Conservation (phyloP, 1,140 invertebrate species). For the Caerostris darwini region DNA sequence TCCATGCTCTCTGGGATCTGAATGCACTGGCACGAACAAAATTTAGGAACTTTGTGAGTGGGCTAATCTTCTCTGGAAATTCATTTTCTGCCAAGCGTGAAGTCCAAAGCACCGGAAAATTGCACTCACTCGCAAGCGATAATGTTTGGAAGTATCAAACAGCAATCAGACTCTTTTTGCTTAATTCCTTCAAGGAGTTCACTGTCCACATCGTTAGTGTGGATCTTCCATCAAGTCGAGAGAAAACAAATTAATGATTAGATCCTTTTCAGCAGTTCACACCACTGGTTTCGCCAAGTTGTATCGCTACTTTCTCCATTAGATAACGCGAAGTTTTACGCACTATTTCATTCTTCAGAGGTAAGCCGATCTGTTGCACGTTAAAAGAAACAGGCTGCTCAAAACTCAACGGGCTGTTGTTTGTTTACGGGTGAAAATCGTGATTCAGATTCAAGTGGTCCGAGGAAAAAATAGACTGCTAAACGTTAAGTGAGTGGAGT, state of each 20-base stretch:
- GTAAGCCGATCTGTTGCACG: not conserved
- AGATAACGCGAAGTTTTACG: not conserved
- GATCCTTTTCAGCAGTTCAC: not conserved
- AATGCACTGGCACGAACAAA: not conserved
- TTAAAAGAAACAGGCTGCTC: not conserved
- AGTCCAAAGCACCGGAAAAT: constrained; percentile 26
- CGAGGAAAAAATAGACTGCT: too few species aligned
- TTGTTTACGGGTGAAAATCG: too few species aligned
- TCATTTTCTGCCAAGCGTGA: constrained; percentile 16
- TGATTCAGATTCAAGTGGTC: too few species aligned
- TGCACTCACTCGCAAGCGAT: constrained; percentile 1
- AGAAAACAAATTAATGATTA: constrained; percentile 2
- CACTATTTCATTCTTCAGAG: not conserved
- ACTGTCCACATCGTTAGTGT: not conserved
- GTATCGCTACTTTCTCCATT: not conserved
- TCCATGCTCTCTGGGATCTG: not conserved
- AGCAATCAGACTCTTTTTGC: constrained; percentile 33
- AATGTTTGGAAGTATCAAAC: constrained; percentile 20
- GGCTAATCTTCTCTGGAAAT: not conserved
- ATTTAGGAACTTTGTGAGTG: not conserved
- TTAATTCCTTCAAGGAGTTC: constrained; percentile 5
- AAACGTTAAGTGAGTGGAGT: too few species aligned
- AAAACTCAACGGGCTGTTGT: too few species aligned
- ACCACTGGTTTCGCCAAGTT: not conserved
- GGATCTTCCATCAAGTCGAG: not conserved